A percentile compares a stretch with the other conserved stretches of the same genome.
These are phyloP conservation scores for Oryctes rhinoceros DNA, from an alignment of 1,140 invertebrate genomes.

Conservation along the genomic window DNA sequence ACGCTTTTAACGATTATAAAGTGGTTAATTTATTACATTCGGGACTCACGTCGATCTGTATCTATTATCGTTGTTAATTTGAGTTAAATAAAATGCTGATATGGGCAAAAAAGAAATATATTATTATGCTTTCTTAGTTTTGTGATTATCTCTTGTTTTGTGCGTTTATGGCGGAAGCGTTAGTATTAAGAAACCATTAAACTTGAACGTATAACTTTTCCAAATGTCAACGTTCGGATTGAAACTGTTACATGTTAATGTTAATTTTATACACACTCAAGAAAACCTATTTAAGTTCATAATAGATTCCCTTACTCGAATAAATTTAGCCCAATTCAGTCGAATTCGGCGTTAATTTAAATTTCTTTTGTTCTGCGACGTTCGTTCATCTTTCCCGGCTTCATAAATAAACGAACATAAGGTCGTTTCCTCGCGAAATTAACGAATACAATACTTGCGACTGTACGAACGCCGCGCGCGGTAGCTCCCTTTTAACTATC, in stretches of 20 bases:
- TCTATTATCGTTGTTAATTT: too few species aligned
- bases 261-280: background rate
- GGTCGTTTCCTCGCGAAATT: slow-evolving; percentile 17
- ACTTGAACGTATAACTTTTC: too few species aligned
- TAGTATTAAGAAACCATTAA: background rate
- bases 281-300: background rate
- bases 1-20: too few species aligned
- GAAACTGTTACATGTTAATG: background rate
- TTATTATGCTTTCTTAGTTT: too few species aligned
- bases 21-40: too few species aligned
- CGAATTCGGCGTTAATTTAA: slow-evolving; percentile 3
- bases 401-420: slow-evolving; percentile 7
- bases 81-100: too few species aligned
- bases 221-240: background rate
- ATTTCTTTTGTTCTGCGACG: slow-evolving; percentile 1
- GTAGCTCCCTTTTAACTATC: background rate
- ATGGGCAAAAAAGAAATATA: too few species aligned
- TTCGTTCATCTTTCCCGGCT: background rate
- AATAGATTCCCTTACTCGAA: background rate
- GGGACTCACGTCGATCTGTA: too few species aligned
- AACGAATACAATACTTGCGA: slow-evolving; percentile 7
- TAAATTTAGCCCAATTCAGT: background rate
- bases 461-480: background rate
- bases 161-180: background rate
- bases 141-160: too few species aligned